These are phyloP conservation scores for Esox masquinongy DNA, from an alignment of 2,797 vertebrate genomes.

Conservation along the genomic window DNA sequence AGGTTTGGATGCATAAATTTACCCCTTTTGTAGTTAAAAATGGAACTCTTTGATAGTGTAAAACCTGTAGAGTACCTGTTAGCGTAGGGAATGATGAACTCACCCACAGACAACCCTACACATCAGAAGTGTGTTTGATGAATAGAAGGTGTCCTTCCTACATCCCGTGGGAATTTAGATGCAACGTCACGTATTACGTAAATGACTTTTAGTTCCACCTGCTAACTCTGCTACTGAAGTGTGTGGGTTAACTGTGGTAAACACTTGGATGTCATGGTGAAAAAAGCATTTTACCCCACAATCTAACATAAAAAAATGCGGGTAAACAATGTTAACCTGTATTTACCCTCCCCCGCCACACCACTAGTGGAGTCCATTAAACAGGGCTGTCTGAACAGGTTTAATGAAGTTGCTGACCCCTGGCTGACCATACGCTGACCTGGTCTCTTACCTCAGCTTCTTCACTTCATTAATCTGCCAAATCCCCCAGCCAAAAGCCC, in stretches of 20 bases:
- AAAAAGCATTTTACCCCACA: too few relatives aligned
- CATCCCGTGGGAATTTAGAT: neutral
- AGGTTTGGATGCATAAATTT: constrained; percentile 45
- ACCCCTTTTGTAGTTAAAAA: constrained; percentile 49
- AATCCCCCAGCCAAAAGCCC: constrained; percentile 1
- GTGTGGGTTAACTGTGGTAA: too few relatives aligned
- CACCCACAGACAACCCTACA: neutral
- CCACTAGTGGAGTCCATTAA: constrained; percentile 5
- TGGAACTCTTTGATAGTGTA: constrained; percentile 31
- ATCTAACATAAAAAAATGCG: too few relatives aligned
- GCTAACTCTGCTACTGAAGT: neutral
- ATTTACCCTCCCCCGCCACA: neutral
- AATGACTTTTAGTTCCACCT: neutral
- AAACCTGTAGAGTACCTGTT: constrained; percentile 39
- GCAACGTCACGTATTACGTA: constrained; percentile 3
- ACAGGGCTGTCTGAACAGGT: constrained; percentile 18
- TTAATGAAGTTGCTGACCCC: constrained; percentile 41
- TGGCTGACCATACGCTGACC: constrained; percentile 26
- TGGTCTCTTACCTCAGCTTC: constrained; percentile 26
- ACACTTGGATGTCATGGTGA: too few relatives aligned
- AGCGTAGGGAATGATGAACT: neutral
- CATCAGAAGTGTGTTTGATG: neutral
- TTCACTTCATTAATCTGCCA: constrained; percentile 48
- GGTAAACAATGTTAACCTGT: neutral
- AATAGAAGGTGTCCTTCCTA: neutral